Conservation (phyloP, 1,140 invertebrate species). For the Gyrodactylus salaris region DNA sequence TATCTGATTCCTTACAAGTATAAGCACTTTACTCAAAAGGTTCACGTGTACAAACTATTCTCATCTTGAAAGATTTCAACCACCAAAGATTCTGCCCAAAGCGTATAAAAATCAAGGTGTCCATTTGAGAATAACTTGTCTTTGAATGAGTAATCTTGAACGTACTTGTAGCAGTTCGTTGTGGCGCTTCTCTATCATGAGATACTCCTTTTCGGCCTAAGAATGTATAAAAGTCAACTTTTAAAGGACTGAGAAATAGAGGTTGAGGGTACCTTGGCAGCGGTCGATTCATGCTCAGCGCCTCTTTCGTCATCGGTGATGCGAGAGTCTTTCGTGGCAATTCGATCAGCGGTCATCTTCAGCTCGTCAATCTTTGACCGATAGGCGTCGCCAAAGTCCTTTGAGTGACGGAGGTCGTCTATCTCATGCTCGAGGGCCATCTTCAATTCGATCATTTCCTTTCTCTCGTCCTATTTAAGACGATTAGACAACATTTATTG, state of each 20-base stretch:
- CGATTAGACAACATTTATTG: too few species aligned
- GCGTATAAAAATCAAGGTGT: too few species aligned
- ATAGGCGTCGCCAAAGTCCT: neutral
- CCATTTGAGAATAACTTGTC: neutral
- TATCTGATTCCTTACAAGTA: too few species aligned
- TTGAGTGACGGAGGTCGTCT: constrained; percentile 5
- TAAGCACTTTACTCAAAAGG: too few species aligned
- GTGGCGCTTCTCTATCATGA: constrained; percentile 5
- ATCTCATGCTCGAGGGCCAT: constrained; percentile 4
- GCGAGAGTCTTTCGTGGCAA: neutral
- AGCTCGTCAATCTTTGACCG: constrained; percentile 5
- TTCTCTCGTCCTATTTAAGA: constrained; percentile 6
- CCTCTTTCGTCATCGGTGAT: neutral
- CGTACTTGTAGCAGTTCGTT: constrained; percentile 3
- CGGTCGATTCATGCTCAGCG: constrained; percentile 5
- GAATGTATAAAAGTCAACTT: neutral
- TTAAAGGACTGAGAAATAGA: neutral
- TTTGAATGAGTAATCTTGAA: neutral
- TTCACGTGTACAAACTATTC: too few species aligned
- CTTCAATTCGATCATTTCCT: constrained; percentile 6
- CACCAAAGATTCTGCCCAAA: too few species aligned
- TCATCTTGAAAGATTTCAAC: too few species aligned
- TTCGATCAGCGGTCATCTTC: neutral
- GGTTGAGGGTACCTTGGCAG: neutral
- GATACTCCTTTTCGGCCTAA: constrained; percentile 4